Base-by-base conservation (phyloP, 2,888 invertebrate genomes). In the Chelonus formosanus region DNA sequence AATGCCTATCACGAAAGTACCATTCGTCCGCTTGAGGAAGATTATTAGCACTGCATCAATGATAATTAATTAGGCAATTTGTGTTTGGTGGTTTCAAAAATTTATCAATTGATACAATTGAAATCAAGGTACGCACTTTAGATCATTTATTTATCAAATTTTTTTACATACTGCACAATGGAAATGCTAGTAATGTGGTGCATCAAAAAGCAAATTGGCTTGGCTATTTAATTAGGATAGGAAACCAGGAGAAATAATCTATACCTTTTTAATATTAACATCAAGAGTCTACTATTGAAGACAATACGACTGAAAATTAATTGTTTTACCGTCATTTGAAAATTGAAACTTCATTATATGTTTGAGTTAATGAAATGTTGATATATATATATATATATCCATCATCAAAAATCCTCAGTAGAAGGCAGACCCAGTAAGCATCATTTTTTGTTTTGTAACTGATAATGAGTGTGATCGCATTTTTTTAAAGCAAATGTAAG, bases 401-500 rank as follows among this genome's bases (percentile, higher is more conserved):
- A 20, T 20, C 20, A 20, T 20, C 20, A 20, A 20, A 20, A 20
- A 20, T 20, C 20, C 20, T 20, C 20, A 20, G 20, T 20, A 20
- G 20, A 20, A 20, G 20, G 20, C 20, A 20, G 20, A 20, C 20
- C 20, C 20, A 20, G 20, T 20, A 20, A 20, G 20, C 20, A 20
- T 20, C 20, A 20, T 20, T 20, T 20, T 20, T 20, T 20, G 20
- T 20, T 20, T 20, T 20, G 20, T 20, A 20, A 20, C 20, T 20
- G 20, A 20, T 20, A 20, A 20, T 20, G 20, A 20, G 20, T 20
- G 20, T 20, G 20, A 31, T 45, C 10, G 10, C 31, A 48, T 35
- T 35, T 35, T 35, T n/a, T 10, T 58, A 7, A 62, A 60, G 52
- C 20, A 66, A 47, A 62, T 43, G 71, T 63, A 73, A 75, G 73